These are phyloP conservation scores for Misgurnus anguillicaudatus DNA, from an alignment of 2,113 vertebrate genomes.

Conservation along the genomic window DNA sequence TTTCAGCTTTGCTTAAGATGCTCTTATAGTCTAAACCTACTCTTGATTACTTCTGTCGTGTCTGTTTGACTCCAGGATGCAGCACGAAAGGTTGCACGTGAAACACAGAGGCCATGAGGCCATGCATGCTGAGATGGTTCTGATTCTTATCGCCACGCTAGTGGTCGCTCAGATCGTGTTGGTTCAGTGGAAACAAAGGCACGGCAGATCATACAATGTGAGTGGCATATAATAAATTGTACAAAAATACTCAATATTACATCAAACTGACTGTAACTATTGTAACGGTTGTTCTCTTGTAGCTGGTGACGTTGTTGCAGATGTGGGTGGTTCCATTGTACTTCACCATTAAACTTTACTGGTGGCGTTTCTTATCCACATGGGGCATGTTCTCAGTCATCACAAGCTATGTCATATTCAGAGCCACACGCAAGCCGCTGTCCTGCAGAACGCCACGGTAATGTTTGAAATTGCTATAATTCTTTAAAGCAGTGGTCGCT, in stretches of 20 bases:
- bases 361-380: slow-evolving; percentile 75
- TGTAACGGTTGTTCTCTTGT: slow-evolving; percentile 42
- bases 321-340: slow-evolving; percentile 75
- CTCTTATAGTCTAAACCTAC: not conserved
- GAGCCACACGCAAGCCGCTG: slow-evolving; percentile 70
- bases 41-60: not conserved
- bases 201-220: slow-evolving; percentile 69
- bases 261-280: not conserved
- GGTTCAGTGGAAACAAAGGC: slow-evolving; percentile 77
- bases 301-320: slow-evolving; percentile 77
- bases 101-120: slow-evolving; percentile 71
- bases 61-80: slow-evolving; percentile 60
- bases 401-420: slow-evolving; percentile 77
- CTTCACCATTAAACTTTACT: slow-evolving; percentile 76
- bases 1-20: not conserved
- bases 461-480: not conserved
- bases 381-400: slow-evolving; percentile 73
- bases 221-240: slow-evolving; percentile 33
- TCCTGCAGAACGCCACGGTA: slow-evolving; percentile 68
- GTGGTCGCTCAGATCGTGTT: slow-evolving; percentile 69
- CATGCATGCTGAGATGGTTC: slow-evolving; percentile 73
- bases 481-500: not conserved
- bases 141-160: slow-evolving; percentile 74
- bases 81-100: slow-evolving; percentile 68
- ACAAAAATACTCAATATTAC: too few relatives aligned